Evolutionary conservation across 2,797 vertebrate genomes (phyloP), one percentile per base, ranked within the genome.

Genomic region (Astyanax mexicanus): DNA sequence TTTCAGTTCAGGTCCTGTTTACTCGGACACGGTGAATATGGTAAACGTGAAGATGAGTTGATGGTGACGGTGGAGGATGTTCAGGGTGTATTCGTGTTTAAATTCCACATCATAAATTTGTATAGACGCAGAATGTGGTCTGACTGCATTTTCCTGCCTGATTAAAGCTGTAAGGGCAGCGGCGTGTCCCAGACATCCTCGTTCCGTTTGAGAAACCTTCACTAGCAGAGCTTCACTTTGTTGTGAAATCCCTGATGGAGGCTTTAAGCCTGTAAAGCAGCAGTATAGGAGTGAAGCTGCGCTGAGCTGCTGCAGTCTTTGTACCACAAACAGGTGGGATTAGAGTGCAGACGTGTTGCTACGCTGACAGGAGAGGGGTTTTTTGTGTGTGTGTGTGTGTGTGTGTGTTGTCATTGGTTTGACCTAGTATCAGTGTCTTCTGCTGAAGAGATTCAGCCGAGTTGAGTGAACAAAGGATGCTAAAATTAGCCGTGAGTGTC

Each of bases 201-300:
- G 2, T 4, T 52, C 49, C 1, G 21, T 11, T 23, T 21, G 52
- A 25, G n/a, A 19, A 52, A 23, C 8, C 25, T 13, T 29, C 13
- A 8, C 6, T 27, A 13, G 25, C 12, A 4, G 12, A 23, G 13
- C 8, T 1, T 8, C 10, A 11, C 23, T 55, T 55, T 55, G 52
- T 55, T 55, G 23, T 27, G 23, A 55, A 55, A 37, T 42, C 21
- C 49, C 19, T 17, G n/a, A 64, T 77, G 74, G 3, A 19, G 4
- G 13, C 15, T 19, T 66, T 15, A 54, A 17, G 23, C 10, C 51
- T 54, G 11, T 17, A 52, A 21, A 11, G 17, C 37, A 44, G n/a
- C 17, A 4, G 7, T 49, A 13, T 7, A 13, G 25, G 21, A 25
- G 51, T 49, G n/a, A 32, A n/a, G 5, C 45, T 1, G 51, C 51